Evolutionary conservation across 2,113 vertebrate genomes (phyloP), one percentile per base, ranked within the genome.

Genomic region (Holacanthus passer): DNA sequence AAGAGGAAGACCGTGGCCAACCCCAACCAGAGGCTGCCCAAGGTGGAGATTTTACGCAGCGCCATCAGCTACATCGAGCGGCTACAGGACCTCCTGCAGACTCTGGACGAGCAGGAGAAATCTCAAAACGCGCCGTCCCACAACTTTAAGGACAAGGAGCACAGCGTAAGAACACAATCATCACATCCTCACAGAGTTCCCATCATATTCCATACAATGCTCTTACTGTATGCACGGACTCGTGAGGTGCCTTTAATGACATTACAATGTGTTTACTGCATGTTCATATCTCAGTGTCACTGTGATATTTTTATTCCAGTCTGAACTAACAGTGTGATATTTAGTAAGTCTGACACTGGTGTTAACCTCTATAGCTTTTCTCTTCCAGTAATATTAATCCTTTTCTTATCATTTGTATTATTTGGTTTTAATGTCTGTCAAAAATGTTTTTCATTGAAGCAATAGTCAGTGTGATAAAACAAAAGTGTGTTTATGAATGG

Each of bases 51-150:
- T 85, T 95, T 99, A 91, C 96, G 98, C 83, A 98, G 98, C 52
- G 98, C 98, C 86, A 99, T 99, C 91, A 97, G 88, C 94, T 99
- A 99, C 95, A 99, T 99, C 1, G 98, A 99, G 92, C 92, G 95
- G 74, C 94, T 99, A 27, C 98, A 99, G 92, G 97, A 98, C 35
- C 94, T 99, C 85, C 92, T 99, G 87, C 98, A 97, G 64, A 94
- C 95, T 12, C 93, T 99, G 92, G 97, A 99, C 83, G 96, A 97
- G 84, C 96, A 97, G 82, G 97, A 98, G 41, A 96, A 96, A 60
- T 90, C 94, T 84, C 95, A 95, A 71, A 90, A 94, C 5, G 95
- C 95, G 35, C 87, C 96, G 13, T 81, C 95, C 22, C 95, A 94
- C 85, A 92, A 82, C 90, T 94, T 94, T 88, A 94, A 91, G 77